Conservation (phyloP, 2,797 vertebrate genomes). For the Chromobotia macracanthus region DNA sequence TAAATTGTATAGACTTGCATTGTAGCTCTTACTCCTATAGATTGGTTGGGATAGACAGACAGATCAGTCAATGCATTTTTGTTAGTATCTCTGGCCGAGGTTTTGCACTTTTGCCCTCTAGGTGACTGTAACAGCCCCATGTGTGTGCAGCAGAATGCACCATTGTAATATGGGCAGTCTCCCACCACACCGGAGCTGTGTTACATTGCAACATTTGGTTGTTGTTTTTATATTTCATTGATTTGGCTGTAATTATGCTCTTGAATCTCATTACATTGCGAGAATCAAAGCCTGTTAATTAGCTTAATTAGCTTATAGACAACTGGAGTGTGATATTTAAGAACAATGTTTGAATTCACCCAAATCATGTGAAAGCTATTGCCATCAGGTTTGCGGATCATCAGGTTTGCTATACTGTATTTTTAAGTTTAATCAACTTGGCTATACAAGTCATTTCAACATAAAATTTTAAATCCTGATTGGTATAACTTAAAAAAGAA, state of each 20-base stretch:
- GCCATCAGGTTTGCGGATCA: background rate
- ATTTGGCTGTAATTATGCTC: background rate
- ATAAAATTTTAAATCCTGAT: too few species aligned
- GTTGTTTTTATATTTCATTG: conserved; percentile 21
- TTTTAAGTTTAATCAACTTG: too few species aligned
- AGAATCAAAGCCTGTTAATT: background rate
- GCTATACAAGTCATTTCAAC: too few species aligned
- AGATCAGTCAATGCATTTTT: background rate
- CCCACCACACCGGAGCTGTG: background rate
- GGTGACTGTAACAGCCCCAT: background rate
- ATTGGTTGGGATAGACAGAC: too few species aligned
- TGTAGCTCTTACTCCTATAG: too few species aligned
- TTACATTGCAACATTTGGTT: background rate
- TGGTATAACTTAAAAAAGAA: too few species aligned
- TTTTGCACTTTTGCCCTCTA: conserved; percentile 17
- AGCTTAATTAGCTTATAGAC: background rate
- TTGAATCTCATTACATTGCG: background rate
- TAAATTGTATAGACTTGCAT: too few species aligned
- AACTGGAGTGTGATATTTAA: background rate
- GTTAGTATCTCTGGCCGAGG: too few species aligned
- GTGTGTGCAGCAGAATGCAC: conserved; percentile 16
- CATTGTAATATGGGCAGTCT: conserved; percentile 15
- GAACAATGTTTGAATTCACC: background rate
- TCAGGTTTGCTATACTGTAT: too few species aligned
- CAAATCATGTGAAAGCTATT: background rate